phyloP scores from a whole-genome alignment of 2,113 vertebrate species.

The Glaucomys volans region DNA sequence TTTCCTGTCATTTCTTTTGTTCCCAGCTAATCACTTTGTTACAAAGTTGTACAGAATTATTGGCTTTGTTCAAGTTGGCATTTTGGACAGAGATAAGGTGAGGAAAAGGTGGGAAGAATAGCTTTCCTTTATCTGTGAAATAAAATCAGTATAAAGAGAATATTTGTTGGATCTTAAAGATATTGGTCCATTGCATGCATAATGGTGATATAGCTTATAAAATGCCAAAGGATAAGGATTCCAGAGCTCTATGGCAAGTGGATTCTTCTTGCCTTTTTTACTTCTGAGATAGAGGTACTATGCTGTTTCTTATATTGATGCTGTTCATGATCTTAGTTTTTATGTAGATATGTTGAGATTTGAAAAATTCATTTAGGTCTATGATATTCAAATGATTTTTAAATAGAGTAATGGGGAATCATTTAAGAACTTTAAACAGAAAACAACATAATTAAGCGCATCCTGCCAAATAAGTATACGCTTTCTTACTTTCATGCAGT shows the following conservation, averaged over 20 bases:
- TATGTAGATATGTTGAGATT: neutral
- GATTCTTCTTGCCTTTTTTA: neutral
- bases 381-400: neutral
- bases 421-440: neutral
- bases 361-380: neutral
- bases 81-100: neutral
- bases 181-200: neutral
- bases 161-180: neutral
- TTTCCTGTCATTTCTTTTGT: neutral
- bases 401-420: neutral
- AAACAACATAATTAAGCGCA: neutral
- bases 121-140: neutral
- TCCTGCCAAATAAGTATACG: neutral
- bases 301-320: neutral
- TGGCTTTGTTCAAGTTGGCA: neutral
- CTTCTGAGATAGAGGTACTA: neutral
- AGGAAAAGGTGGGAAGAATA: neutral
- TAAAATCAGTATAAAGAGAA: neutral
- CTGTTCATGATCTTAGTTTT: neutral
- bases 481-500: neutral
- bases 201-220: neutral
- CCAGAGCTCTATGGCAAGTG: neutral
- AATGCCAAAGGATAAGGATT: neutral
- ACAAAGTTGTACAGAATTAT: neutral
- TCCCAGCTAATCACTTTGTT: neutral